phyloP scores from a whole-genome alignment of 2,888 invertebrate genomes.

The Mantis religiosa region DNA sequence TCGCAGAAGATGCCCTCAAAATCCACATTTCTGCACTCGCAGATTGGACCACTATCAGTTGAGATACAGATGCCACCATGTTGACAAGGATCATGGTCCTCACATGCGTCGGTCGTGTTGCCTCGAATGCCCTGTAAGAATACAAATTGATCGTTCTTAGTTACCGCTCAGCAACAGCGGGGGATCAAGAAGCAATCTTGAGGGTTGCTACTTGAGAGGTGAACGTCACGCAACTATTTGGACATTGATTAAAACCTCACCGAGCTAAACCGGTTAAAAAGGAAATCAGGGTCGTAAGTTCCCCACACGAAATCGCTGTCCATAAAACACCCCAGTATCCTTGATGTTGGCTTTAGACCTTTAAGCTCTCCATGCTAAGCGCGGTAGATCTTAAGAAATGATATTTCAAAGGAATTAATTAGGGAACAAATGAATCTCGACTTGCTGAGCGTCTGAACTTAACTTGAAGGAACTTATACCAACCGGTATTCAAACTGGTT shows the following conservation, averaged over 20 bases:
- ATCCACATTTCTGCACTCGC: constrained; percentile 90
- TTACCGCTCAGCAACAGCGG: background rate
- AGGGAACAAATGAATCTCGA: too few species aligned
- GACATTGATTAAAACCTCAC: background rate
- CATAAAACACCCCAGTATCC: too few species aligned
- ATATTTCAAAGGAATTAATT: too few species aligned
- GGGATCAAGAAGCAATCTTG: background rate
- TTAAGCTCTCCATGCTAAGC: too few species aligned
- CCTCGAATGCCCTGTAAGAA: constrained; percentile 49
- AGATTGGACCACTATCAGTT: constrained; percentile 89
- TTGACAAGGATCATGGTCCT: constrained; percentile 86
- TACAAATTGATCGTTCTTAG: constrained; percentile 21
- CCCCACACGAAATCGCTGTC: background rate
- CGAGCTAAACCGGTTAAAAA: background rate
- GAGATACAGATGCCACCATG: constrained; percentile 95
- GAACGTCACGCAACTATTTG: background rate
- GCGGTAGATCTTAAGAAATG: too few species aligned
- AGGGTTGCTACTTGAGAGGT: background rate
- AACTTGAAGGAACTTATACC: too few species aligned
- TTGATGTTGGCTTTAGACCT: too few species aligned
- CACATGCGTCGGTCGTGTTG: constrained; percentile 79
- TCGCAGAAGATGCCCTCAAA: constrained; percentile 93
- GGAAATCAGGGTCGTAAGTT: background rate
- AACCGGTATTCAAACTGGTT: too few species aligned
- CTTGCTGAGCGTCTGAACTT: too few species aligned